Percentiles rank a stretch among this genome's conserved stretches.
These are phyloP conservation scores for Oreochromis mossambicus DNA, from an alignment of 2,797 vertebrate genomes.

Conservation along the genomic window DNA sequence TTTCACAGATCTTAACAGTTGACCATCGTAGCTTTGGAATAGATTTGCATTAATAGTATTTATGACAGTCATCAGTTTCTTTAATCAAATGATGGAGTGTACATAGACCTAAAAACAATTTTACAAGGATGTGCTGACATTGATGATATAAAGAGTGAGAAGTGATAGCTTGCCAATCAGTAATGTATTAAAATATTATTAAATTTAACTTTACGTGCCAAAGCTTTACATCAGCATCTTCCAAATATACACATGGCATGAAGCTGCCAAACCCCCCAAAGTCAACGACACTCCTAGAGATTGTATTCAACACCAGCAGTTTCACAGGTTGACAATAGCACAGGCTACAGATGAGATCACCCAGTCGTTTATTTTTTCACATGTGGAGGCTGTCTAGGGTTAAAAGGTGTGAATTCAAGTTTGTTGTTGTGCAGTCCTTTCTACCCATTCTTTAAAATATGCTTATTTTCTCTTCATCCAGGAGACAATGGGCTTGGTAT, in stretches of 20 bases:
- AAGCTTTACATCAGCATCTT: not conserved
- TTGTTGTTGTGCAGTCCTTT: not conserved
- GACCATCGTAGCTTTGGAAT: not conserved
- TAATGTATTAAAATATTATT: not conserved
- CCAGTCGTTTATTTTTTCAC: not conserved
- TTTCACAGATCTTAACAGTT: not conserved
- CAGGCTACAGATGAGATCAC: not conserved
- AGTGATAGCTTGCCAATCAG: not conserved
- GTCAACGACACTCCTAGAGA: not conserved
- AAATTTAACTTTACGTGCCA: not conserved
- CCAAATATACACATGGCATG: not conserved
- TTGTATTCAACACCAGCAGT: not conserved
- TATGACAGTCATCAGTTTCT: not conserved
- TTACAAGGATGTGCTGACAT: not conserved
- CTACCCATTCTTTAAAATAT: not conserved
- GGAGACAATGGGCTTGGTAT: conserved; percentile 92
- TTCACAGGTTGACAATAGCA: not conserved
- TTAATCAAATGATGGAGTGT: not conserved
- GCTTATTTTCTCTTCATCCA: conserved; percentile 36
- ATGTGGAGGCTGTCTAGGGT: not conserved
- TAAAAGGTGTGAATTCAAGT: not conserved
- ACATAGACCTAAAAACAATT: not conserved
- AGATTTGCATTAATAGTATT: not conserved
- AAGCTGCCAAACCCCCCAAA: not conserved
- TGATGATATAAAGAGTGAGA: not conserved